These are phyloP conservation scores for Mugil cephalus DNA, from an alignment of 2,113 vertebrate species.

Conservation along the genomic window DNA sequence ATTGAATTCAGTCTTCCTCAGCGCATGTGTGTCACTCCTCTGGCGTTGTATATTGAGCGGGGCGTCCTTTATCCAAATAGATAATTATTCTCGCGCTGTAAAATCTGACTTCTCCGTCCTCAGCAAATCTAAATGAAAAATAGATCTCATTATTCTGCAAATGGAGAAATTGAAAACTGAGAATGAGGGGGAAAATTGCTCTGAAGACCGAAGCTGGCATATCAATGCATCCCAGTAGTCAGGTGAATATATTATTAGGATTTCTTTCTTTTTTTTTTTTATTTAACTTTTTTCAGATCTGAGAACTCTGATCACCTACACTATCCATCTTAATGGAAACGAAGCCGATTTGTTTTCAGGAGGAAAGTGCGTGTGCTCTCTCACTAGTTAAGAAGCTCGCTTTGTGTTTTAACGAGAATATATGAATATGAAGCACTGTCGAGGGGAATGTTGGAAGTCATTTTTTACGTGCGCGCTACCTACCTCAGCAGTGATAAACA, in stretches of 20 bases:
- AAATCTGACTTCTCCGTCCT: conserved; percentile 31
- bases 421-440: conserved; percentile 45
- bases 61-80: conserved; percentile 41
- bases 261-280: conserved; percentile 15
- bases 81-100: conserved; percentile 40
- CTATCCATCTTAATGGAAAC: conserved; percentile 45
- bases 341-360: conserved; percentile 51
- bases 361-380: neutral
- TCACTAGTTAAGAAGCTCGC: conserved; percentile 20
- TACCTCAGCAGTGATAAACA: conserved; percentile 13
- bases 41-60: neutral
- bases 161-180: conserved; percentile 50
- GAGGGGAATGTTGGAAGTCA: conserved; percentile 24
- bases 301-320: conserved; percentile 26
- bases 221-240: conserved; percentile 37
- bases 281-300: conserved; percentile 3
- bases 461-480: conserved; percentile 17
- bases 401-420: conserved; percentile 16
- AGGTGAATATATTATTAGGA: conserved; percentile 45
- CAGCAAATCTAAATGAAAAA: conserved; percentile 57
- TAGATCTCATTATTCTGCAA: conserved; percentile 43
- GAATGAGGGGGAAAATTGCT: conserved; percentile 35
- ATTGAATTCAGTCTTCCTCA: neutral
- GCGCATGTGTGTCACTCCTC: neutral
- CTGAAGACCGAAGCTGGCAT: conserved; percentile 14